A percentile compares a stretch with the other conserved stretches of the same genome.
phyloP scores from a whole-genome alignment of 2,888 invertebrate genomes.

The Elysia crispata region DNA sequence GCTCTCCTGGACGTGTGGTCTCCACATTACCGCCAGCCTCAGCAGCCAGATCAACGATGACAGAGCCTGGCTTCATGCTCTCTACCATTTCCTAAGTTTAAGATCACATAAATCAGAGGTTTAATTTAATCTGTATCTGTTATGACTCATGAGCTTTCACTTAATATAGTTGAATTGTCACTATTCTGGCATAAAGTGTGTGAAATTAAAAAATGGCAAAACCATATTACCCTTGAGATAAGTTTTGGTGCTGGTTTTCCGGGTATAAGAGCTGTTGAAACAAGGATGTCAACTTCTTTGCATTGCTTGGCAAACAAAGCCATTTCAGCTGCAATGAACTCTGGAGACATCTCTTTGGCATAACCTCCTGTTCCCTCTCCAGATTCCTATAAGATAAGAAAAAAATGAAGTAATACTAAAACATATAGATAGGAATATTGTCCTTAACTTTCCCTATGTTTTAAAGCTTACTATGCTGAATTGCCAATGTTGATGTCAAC shows the following conservation, averaged over 20 bases:
- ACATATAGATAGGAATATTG: no score
- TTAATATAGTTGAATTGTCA: no score
- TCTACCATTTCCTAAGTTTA: constrained; percentile 84
- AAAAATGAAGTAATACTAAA: no score
- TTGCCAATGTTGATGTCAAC: no score
- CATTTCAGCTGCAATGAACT: constrained; percentile 90
- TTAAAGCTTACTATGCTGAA: no score
- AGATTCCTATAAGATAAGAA: constrained; percentile 76
- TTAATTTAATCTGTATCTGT: no score
- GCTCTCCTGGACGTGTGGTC: constrained; percentile 88
- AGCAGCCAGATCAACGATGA: constrained; percentile 92
- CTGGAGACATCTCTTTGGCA: constrained; percentile 84
- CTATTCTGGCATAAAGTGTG: no score
- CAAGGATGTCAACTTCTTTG: constrained; percentile 90
- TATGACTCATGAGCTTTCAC: no score
- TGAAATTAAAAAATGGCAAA: background rate
- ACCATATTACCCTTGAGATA: constrained; percentile 83
- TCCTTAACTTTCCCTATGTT: no score
- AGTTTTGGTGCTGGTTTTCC: constrained; percentile 90
- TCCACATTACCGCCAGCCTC: constrained; percentile 92
- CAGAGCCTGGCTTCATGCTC: constrained; percentile 91
- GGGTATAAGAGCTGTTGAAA: constrained; percentile 93
- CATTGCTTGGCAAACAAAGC: constrained; percentile 91
- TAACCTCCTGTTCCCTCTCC: constrained; percentile 85
- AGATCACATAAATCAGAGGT: no score